These are phyloP conservation scores for Sorex maritimensis DNA, from an alignment of 2,797 vertebrate genomes.

Conservation along the genomic window DNA sequence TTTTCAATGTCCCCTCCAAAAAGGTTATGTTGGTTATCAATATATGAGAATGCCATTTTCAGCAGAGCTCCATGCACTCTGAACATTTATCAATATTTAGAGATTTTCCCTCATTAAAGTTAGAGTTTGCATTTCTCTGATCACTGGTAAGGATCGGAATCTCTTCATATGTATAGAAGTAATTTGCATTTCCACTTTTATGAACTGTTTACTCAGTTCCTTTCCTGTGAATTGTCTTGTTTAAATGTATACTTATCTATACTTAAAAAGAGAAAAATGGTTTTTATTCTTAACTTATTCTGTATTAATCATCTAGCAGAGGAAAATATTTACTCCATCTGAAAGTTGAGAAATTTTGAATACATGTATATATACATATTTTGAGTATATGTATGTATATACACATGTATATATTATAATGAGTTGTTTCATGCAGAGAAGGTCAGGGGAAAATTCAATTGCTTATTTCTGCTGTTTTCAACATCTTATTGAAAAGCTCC, in stretches of 20 bases:
- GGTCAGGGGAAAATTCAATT: slow-evolving; percentile 48
- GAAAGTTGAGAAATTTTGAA: slow-evolving; percentile 40
- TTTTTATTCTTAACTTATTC: slow-evolving; percentile 61
- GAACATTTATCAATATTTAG: not conserved
- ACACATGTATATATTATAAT: not conserved
- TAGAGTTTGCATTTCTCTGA: slow-evolving; percentile 28
- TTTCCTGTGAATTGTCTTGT: slow-evolving; percentile 37
- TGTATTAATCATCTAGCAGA: slow-evolving; percentile 41
- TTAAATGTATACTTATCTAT: slow-evolving; percentile 33
- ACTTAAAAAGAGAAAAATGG: slow-evolving; percentile 37
- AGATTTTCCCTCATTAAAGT: slow-evolving; percentile 44
- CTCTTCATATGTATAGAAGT: slow-evolving; percentile 60
- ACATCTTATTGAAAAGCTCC: slow-evolving; percentile 34
- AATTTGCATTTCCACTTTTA: slow-evolving; percentile 67
- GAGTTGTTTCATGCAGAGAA: not conserved
- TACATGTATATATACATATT: slow-evolving; percentile 12
- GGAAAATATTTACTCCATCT: slow-evolving; percentile 24
- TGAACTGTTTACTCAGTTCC: slow-evolving; percentile 40
- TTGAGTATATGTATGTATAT: slow-evolving; percentile 45
- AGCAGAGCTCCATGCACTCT: too few species aligned
- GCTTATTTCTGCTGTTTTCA: slow-evolving; percentile 50
- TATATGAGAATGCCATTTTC: slow-evolving; percentile 16
- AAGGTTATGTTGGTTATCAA: slow-evolving; percentile 16
- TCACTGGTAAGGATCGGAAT: slow-evolving; percentile 31
- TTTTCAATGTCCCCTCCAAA: slow-evolving; percentile 5